Base-by-base conservation (phyloP, 35 echinoderm and acorn worm genomes). In the Acanthaster planci region DNA sequence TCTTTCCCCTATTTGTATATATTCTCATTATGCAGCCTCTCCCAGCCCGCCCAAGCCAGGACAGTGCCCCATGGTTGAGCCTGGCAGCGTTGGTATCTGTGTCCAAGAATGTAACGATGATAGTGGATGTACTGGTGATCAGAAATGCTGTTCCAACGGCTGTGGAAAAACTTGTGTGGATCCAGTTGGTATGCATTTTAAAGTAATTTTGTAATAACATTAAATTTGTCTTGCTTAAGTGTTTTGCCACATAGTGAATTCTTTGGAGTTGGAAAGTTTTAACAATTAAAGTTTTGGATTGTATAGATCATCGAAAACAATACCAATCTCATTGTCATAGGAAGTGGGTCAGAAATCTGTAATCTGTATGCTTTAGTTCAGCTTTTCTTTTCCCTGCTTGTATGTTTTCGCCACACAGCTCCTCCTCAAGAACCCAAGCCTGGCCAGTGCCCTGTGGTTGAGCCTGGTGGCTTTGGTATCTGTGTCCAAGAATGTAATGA, bases 111-210 rank as follows among this genome's bases (percentile, higher is more conserved):
- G 90, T 80, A 19, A 67, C 19, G 79, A 78, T 39, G 90, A 92
- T 39, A 79, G 57, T 35, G 78, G 76, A 38, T 92, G 90, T 75
- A 37, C 32, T 23, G 64, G 40, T 19, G 77, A 86, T 10, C 78
- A 92, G 68, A 87, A 88, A 42, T 92, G 90, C 54, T 92, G 90
- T 31, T 78, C 85, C 79, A 88, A 92, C 78, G 90, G 90, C 0
- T 92, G 90, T 76, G 90, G 90, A 39, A 59, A 76, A 22, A 68
- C 36, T 16, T 92, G 90, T 38, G 26, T 88, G 38, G 90, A 87
- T n/a, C 75, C 90, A 76, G 14, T 72, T 8, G 9, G 64, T 72
- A 72, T 72, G 64, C 23, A 34, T 23, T 34, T 72, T 72, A 14
- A 16, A 16, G 4, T 31, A 26, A 47, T 72, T 9, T 30, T 72